Percentiles rank a stretch among this genome's conserved stretches.
These are phyloP conservation scores for Nymphicus hollandicus DNA, from an alignment of 2,113 vertebrate species.

Conservation along the genomic window DNA sequence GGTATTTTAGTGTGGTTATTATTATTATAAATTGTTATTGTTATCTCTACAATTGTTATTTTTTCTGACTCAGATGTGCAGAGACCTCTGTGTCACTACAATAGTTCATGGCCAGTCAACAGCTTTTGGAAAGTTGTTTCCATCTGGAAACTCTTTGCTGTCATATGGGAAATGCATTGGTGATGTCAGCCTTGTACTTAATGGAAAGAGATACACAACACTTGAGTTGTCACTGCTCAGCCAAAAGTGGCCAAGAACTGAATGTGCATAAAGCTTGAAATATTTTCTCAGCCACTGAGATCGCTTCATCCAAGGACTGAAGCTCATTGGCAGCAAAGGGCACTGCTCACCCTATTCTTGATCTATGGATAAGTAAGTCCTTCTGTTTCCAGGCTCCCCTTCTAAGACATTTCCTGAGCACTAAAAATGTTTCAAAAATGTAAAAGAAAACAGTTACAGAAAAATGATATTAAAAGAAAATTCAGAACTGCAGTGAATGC, in stretches of 20 bases:
- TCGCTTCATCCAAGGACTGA: neutral
- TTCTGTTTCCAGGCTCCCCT: conserved; percentile 46
- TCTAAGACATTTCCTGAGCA: conserved; percentile 45
- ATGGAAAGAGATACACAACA: neutral
- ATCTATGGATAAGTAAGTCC: neutral
- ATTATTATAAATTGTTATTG: neutral
- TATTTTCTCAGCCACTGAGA: neutral
- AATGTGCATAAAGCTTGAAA: neutral
- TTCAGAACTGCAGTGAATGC: conserved; percentile 47
- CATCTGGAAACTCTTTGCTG: conserved; percentile 52
- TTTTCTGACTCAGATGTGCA: neutral
- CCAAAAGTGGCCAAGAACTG: neutral
- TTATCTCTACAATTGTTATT: neutral
- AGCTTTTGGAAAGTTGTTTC: conserved; percentile 1
- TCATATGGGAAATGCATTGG: conserved; percentile 34
- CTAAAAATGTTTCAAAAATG: conserved; percentile 57
- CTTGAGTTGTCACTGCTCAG: neutral
- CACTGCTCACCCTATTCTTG: neutral
- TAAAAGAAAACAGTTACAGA: conserved; percentile 61
- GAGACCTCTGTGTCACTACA: neutral
- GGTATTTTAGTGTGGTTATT: neutral
- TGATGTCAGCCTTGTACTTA: conserved; percentile 16
- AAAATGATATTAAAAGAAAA: conserved; percentile 65
- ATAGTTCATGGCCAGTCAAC: neutral
- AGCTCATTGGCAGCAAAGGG: neutral